Base-by-base conservation (phyloP, 2,888 invertebrate genomes). In the Barypeithes pellucidus region DNA sequence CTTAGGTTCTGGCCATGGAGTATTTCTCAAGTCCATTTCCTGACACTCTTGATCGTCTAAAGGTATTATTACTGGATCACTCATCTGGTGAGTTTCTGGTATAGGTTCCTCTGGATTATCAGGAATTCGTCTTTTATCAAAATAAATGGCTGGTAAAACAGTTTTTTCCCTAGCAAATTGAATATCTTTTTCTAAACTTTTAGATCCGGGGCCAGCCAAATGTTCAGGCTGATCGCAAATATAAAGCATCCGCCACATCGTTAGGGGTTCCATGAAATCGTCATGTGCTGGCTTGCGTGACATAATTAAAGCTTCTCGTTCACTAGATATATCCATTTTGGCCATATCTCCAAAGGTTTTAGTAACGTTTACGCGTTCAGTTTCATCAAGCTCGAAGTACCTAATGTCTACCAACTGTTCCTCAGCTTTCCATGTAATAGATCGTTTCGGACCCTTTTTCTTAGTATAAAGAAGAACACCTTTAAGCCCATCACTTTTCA, bases 351-450 rank as follows among this genome's bases (percentile, higher is more conserved):
- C 93, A 86, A 98, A 98, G 36, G 91, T 94, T 86, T 93, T 95
- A 2, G 93, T 96, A 0, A 98, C 98, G 87, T 98, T 98, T 1
- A 97, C 95, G 82, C 98, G 90, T 87, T 99, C 98, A 14, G 94
- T 97, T 87, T 97, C 98, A 86, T 98, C 98, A 78, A 98, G 87
- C 85, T 98, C 98, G 85, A 99, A 98, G 86, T 92, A 97, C 80
- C 94, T 92, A 70, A 96, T 89, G 81, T 94, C 92, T 80, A 94
- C 94, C 36, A 99, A 87, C 77, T 93, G 91, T 5, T 89, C 86
- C 72, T 96, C 96, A 3, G 92, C 90, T 82, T 93, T 93, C 93
- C 96, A 97, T 82, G 91, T 80, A 22, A 86, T 83, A 79, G 91
- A 90, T 85, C 94, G 94, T 83, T 94, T 96, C 3, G 93, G 93